Conservation (phyloP, 1,140 invertebrate species). For the Drosophila sp. region DNA sequence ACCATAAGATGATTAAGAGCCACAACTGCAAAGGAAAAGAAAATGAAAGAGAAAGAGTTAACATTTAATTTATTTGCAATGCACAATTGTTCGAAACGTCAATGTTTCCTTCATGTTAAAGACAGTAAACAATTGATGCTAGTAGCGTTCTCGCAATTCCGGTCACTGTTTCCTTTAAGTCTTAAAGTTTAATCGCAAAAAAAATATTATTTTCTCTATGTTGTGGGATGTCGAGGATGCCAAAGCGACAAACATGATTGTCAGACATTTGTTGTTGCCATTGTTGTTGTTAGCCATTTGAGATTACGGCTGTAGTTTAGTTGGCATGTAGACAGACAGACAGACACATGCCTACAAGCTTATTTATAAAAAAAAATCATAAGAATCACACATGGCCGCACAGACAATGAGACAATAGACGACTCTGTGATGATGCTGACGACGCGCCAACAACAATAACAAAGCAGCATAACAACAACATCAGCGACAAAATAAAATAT, state of each 20-base stretch:
- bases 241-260: slow-evolving; percentile 45
- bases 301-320: slow-evolving; percentile 79
- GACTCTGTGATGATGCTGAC: slow-evolving; percentile 35
- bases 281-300: slow-evolving; percentile 64
- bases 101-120: slow-evolving; percentile 2
- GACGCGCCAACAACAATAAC: slow-evolving; percentile 54
- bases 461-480: slow-evolving; percentile 18
- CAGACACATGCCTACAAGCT: slow-evolving; percentile 79
- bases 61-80: slow-evolving; percentile 1
- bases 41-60: not conserved
- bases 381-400: slow-evolving; percentile 79
- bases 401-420: slow-evolving; percentile 79
- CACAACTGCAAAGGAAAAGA: slow-evolving; percentile 12
- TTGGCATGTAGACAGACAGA: slow-evolving; percentile 53
- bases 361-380: slow-evolving; percentile 81
- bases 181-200: slow-evolving; percentile 67
- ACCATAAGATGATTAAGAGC: not conserved
- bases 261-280: slow-evolving; percentile 22
- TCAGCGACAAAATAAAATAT: slow-evolving; percentile 28
- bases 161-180: slow-evolving; percentile 50
- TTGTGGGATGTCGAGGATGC: slow-evolving; percentile 39
- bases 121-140: not conserved
- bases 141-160: slow-evolving; percentile 29
- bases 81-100: slow-evolving; percentile 2
- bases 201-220: slow-evolving; percentile 18